Evolutionary conservation across 2,888 invertebrate genomes (phyloP), one percentile per base, ranked within the genome.

Genomic region (Coleophora deauratella): DNA sequence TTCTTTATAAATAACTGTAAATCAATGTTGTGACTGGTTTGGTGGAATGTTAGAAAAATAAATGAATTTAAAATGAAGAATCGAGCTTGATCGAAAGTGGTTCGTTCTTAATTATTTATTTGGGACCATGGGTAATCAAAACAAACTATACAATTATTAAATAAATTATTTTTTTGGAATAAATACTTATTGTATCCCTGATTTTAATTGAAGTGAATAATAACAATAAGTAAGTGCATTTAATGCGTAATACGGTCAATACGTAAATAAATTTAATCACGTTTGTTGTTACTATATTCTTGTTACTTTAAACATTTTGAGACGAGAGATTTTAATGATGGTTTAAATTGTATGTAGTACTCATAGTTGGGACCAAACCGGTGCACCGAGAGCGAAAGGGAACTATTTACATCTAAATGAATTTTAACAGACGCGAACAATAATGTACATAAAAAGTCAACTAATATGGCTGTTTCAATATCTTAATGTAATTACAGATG

Each of bases 151-250:
- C 55, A 44, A 43, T 36, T 47, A 35, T 49, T 43, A 46, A 47
- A 30, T 6, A 21, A 4, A 6, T 21, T 21, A 6, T 4, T 6
- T 4, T 6, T 4, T 14, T 41, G 46, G 61, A 73, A 78, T 72
- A 77, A 75, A 79, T 79, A 79, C 65, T 78, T 78, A 62, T 68
- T 80, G 76, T 80, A 80, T 81, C 77, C 57, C 57, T 57, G 59
- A 61, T 66, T 65, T 61, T 15, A 57, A 69, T 52, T 63, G 54
- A 66, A 70, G 58, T 75, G n/a, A n/a, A 68, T 71, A 67, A 62
- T 65, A 13, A 0, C 3, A 21, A 21, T 59, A 59, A 54, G 61
- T 58, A 58, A 46, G 50, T 62, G 78, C 79, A 80, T 80, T 60
- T 67, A 65, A 79, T 80, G 80, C 75, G 52, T 64, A 57, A 72